Base-by-base conservation (phyloP, 2,797 vertebrate genomes). In the Borostomias antarcticus region DNA sequence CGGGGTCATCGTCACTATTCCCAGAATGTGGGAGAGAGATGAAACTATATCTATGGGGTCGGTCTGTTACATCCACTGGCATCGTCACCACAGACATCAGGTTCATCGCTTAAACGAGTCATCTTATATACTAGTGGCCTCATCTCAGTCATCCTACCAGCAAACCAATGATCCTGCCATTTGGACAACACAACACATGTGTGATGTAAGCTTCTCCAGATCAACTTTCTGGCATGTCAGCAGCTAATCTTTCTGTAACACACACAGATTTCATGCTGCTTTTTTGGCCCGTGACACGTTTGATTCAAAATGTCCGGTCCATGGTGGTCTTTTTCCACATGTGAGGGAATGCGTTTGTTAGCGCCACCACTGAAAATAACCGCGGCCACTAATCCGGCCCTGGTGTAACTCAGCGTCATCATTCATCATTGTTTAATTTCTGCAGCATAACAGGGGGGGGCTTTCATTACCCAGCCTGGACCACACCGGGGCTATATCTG, bases 341-440 rank as follows among this genome's bases (percentile, higher is more conserved):
- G 40, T 67, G 25, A 70, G 56, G 61, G 72, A 64, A 73, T 68
- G 67, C 50, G 35, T 66, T 68, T 60, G 52, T 64, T 66, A 61
- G 33, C 29, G 64, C 2, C 2, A 9, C 17, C 1, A 1, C 76
- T 78, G 56, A 25, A 82, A 77, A 80, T 77, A 79, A 72, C 76
- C 57, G 4, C 28, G 74, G 70, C 69, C 40, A 11, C 53, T 67
- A 51, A 58, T 68, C 53, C 0, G 30, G 35, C 40, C 29, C 62
- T 56, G 54, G 43, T 68, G 35, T 47, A 60, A 52, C 65, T 73
- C 2, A 74, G 56, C 73, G 45, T 77, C 85, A 77, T 80, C 80
- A 82, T 86, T 84, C 75, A 80, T 83, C 81, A 78, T 81, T 80
- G 80, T 86, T 79, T 78, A 61, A 86, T 88, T 86, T 82, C 58